phyloP scores from a whole-genome alignment of 2,797 vertebrate species.

The Saxicola maurus region DNA sequence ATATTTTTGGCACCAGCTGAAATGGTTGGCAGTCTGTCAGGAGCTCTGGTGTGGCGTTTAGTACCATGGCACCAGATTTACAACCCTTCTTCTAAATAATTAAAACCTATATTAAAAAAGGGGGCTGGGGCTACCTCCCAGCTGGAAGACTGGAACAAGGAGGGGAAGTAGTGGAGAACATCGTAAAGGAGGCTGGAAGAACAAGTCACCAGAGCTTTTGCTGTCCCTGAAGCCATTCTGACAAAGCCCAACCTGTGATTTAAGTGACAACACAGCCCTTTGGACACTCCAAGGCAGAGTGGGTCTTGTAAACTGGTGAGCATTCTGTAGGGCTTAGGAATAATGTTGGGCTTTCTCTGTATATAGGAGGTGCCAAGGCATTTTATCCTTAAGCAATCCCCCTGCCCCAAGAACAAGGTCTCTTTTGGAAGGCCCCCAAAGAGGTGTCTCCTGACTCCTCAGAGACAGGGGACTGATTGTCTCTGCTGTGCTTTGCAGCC shows the following conservation, averaged over 20 bases:
- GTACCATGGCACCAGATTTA: slow-evolving; percentile 47
- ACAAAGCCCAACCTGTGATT: not conserved
- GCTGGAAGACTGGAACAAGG: slow-evolving; percentile 25
- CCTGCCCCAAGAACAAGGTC: not conserved
- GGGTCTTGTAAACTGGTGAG: not conserved
- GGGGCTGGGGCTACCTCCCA: slow-evolving; percentile 32
- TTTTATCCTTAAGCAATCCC: not conserved
- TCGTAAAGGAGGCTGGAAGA: not conserved
- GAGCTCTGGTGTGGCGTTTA: slow-evolving; percentile 35
- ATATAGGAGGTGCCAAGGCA: not conserved
- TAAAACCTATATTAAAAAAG: slow-evolving; percentile 48
- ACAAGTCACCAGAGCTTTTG: not conserved
- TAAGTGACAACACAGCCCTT: not conserved
- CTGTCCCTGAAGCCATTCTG: not conserved
- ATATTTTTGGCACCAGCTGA: slow-evolving; percentile 15
- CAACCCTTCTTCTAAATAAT: slow-evolving; percentile 44
- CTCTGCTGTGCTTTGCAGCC: not conserved
- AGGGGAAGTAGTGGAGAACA: not conserved
- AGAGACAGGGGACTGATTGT: not conserved
- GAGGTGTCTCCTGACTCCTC: not conserved
- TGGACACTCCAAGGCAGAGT: not conserved
- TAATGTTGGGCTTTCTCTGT: not conserved
- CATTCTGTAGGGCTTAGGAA: not conserved
- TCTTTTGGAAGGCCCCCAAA: not conserved
- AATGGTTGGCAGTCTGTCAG: slow-evolving; percentile 22